phyloP scores from a whole-genome alignment of 2,113 vertebrate genomes.

The Psittacula cyanocephala region DNA sequence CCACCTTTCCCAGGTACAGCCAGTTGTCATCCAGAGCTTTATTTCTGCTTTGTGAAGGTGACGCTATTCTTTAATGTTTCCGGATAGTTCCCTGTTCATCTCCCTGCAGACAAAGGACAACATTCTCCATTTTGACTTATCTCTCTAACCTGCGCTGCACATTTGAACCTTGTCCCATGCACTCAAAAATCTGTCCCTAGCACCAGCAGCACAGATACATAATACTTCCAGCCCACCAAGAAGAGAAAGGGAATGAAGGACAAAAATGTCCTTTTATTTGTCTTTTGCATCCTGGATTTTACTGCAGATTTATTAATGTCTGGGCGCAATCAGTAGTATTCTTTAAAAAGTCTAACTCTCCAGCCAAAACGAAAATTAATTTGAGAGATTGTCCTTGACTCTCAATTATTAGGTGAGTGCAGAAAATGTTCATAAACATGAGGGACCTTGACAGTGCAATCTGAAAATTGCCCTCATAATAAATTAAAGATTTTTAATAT shows the following conservation, averaged over 20 bases:
- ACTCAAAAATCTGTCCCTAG: neutral
- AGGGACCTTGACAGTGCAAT: slow-evolving; percentile 44
- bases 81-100: accelerated
- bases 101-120: neutral
- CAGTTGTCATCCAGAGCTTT: neutral
- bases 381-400: slow-evolving; percentile 57
- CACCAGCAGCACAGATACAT: neutral
- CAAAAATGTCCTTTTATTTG: slow-evolving; percentile 14
- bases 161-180: neutral
- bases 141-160: neutral
- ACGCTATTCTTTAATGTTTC: neutral
- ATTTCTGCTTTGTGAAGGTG: neutral
- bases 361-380: slow-evolving; percentile 62
- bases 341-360: slow-evolving; percentile 46
- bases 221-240: neutral
- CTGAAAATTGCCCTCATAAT: slow-evolving; percentile 38
- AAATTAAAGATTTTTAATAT: slow-evolving; percentile 31
- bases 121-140: neutral
- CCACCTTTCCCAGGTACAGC: neutral
- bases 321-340: slow-evolving; percentile 50
- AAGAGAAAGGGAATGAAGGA: neutral
- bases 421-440: slow-evolving; percentile 57
- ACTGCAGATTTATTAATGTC: slow-evolving; percentile 49
- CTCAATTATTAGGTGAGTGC: slow-evolving; percentile 41
- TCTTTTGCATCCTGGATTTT: slow-evolving; percentile 1